Conservation (phyloP, 1,140 invertebrate genomes). For the Vanessa tameamea region DNA sequence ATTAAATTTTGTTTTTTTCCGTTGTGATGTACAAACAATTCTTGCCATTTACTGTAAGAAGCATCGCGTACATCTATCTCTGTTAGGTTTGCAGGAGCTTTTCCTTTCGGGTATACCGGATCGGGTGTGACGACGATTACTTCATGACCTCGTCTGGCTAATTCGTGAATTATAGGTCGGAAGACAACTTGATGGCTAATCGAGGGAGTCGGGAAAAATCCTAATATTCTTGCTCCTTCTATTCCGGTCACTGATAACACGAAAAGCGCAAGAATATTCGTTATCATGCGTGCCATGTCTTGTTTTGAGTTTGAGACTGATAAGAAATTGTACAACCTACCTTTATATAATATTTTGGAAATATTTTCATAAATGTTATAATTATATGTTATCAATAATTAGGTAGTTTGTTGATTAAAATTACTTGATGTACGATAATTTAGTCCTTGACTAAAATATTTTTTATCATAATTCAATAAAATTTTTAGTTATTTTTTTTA, state of each 20-base stretch:
- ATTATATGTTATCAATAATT: constrained; percentile 5
- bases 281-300: constrained; percentile 18
- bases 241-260: constrained; percentile 13
- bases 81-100: constrained; percentile 60
- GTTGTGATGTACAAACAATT: constrained; percentile 20
- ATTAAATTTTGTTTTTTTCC: constrained; percentile 26
- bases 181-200: constrained; percentile 76
- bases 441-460: not conserved
- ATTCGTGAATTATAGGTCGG: constrained; percentile 55
- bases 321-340: not conserved
- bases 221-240: constrained; percentile 62
- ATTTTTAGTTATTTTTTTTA: not conserved
- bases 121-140: constrained; percentile 60
- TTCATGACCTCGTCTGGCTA: constrained; percentile 73
- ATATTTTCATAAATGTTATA: constrained; percentile 15
- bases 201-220: constrained; percentile 72
- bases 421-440: not conserved
- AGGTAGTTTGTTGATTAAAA: not conserved
- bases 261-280: constrained; percentile 11
- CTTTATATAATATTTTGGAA: constrained; percentile 9
- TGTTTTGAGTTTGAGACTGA: constrained; percentile 15
- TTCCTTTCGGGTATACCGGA: constrained; percentile 34
- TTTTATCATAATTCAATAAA: not conserved
- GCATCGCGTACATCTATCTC: constrained; percentile 50
- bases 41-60: constrained; percentile 45